Evolutionary conservation across 1,140 invertebrate species (phyloP), one percentile per base, ranked within the genome.

Genomic region (Thrips palmi): DNA sequence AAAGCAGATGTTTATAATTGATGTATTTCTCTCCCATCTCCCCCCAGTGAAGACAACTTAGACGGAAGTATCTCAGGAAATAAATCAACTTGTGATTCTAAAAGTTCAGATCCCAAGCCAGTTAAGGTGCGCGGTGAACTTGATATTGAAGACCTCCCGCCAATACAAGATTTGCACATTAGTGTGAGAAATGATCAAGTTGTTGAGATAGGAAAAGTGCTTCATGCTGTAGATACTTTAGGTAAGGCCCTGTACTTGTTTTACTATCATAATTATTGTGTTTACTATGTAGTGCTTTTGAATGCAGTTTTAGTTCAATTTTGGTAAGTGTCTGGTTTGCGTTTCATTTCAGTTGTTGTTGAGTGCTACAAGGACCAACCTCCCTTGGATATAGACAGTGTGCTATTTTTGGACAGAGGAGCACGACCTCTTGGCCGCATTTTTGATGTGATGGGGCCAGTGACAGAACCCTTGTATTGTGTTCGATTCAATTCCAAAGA

Each of bases 401-500:
- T 91, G 17, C 56, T 92, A 18, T 92, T 92, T 53, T 44, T 82
- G 27, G 72, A 82, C 6, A 64, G 68, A 51, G 81, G 78, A 11
- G 60, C 70, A 29, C 67, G 68, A 44, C 63, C 76, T 2, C 54
- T 87, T 1, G 84, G 84, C 2, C 65, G 71, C 48, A 69, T 94
- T 37, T 89, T 86, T 61, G 89, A 94, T 65, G 84, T 92, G 3
- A 77, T 93, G 58, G 88, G 88, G 4, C 64, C 70, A 49, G 77
- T 88, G 0, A 59, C 58, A 0, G 67, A 80, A 47, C 84, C 86
- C 0, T 63, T 75, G 47, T 91, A 91, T 56, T 74, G 74, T 41
- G 66, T 89, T 2, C 61, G 84, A 8, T 89, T 88, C 50, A 89
- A 88, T 54, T 73, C 65, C n/a, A 51, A 53, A 14, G 63, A 77